Evolutionary conservation across 53 echinoderm and acorn worm genomes (phyloP), one percentile per base, ranked within the genome.

Genomic region (Antedon mediterranea): DNA sequence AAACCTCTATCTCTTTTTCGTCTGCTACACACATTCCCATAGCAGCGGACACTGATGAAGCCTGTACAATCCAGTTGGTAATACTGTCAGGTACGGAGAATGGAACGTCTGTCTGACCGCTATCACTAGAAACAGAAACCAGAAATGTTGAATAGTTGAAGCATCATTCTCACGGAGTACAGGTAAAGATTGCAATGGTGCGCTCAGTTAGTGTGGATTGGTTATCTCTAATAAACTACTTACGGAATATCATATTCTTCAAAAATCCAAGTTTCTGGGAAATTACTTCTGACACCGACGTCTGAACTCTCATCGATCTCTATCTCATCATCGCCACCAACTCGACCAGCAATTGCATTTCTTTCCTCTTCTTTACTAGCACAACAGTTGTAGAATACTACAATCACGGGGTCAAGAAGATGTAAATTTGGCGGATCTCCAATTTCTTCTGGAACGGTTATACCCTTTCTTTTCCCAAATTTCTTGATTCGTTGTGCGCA

Each of bases 201-300:
- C n/a, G n/a, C n/a, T n/a, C n/a, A n/a, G n/a, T n/a, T n/a, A n/a
- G n/a, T n/a, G n/a, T n/a, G n/a, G n/a, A n/a, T n/a, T n/a, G n/a
- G n/a, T n/a, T n/a, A n/a, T n/a, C n/a, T n/a, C n/a, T n/a, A n/a
- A n/a, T n/a, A n/a, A n/a, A n/a, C n/a, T n/a, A n/a, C 89, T 94
- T 72, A 95, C 95, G 72, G 85, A 5, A 93, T 78, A 0, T 72
- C 71, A 14, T 90, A 76, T 23, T 88, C 77, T 23, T 89, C 81
- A 77, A 98, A 98, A 71, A 92, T 84, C 98, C 98, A 98, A 0
- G 88, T 92, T 75, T 98, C 98, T 0, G 88, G 88, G n/a, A 88
- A 88, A 37, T 81, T 29, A 42, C 80, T 73, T 73, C 88, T 75
- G n/a, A n/a, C n/a, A n/a, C n/a, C n/a, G n/a, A n/a, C n/a, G n/a